Conservation (phyloP, 2,888 invertebrate genomes). For the Tanytarsus gracilentus region DNA sequence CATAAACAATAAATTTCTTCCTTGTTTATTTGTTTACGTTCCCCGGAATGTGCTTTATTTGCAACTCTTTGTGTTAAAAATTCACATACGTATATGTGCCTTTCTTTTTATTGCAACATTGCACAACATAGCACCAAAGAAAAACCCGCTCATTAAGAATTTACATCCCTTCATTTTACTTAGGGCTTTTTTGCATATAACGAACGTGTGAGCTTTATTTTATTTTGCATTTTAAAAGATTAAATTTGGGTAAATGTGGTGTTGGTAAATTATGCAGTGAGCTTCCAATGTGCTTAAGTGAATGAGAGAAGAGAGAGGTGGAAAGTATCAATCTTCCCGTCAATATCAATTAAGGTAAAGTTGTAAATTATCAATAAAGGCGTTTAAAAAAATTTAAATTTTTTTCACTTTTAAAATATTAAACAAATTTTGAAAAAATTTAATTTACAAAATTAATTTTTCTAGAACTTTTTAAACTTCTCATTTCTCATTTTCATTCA, state of each 20-base stretch:
- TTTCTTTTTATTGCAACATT: background rate
- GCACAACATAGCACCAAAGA: background rate
- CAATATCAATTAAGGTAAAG: no score
- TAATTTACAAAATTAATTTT: no score
- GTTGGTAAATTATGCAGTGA: background rate
- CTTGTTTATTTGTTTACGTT: background rate
- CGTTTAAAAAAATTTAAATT: no score
- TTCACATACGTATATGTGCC: background rate
- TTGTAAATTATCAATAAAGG: no score
- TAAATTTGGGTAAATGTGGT: background rate
- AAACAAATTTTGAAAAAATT: no score
- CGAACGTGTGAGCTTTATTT: background rate
- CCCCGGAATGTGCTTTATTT: no score
- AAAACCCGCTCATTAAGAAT: conserved; percentile 14
- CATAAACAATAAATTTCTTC: conserved; percentile 9
- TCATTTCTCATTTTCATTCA: no score
- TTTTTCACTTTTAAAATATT: no score
- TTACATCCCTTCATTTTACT: background rate
- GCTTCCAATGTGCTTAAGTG: background rate
- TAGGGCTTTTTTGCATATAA: background rate
- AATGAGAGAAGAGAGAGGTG: background rate
- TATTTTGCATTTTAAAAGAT: background rate
- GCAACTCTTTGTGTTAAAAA: background rate
- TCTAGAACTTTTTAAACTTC: no score
- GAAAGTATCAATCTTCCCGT: no score